Evolutionary conservation across 2,888 invertebrate genomes (phyloP).

Genomic region (Lepidonotus clava): DNA sequence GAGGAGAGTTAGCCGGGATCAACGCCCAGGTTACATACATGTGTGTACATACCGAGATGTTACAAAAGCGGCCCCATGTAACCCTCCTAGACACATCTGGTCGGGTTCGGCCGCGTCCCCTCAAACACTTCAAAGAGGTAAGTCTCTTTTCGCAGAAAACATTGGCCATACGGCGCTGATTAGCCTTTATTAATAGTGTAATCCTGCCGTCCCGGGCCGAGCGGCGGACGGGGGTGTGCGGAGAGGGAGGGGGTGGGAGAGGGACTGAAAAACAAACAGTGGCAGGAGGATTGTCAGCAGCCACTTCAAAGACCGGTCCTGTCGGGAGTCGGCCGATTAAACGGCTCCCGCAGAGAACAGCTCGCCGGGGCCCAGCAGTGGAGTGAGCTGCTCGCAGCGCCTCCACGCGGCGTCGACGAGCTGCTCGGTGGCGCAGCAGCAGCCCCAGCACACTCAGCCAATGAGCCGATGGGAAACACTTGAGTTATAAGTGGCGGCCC

Average conservation of each 20-base stretch:
- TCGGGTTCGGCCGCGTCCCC: too few species aligned
- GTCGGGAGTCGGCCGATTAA: background rate
- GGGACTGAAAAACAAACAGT: background rate
- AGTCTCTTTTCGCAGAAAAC: conserved; percentile 8
- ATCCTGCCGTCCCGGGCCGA: background rate
- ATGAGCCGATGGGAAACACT: background rate
- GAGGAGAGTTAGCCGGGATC: too few species aligned
- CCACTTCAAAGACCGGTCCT: background rate
- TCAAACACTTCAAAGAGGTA: conserved; percentile 9
- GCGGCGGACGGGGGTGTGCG: background rate
- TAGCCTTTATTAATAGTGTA: conserved; percentile 20
- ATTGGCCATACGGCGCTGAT: conserved; percentile 9
- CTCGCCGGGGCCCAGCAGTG: background rate
- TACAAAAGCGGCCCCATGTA: too few species aligned
- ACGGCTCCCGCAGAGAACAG: background rate
- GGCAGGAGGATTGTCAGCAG: background rate
- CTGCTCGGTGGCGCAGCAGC: too few species aligned
- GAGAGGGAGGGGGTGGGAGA: background rate
- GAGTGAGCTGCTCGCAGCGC: background rate
- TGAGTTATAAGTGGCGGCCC: conserved; percentile 27
- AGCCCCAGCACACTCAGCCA: background rate
- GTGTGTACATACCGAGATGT: too few species aligned
- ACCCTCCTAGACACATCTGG: background rate
- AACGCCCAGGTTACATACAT: too few species aligned
- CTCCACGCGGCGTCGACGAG: background rate